Base-by-base conservation (phyloP, 2,888 invertebrate genomes). In the Dysmachus trigonus region DNA sequence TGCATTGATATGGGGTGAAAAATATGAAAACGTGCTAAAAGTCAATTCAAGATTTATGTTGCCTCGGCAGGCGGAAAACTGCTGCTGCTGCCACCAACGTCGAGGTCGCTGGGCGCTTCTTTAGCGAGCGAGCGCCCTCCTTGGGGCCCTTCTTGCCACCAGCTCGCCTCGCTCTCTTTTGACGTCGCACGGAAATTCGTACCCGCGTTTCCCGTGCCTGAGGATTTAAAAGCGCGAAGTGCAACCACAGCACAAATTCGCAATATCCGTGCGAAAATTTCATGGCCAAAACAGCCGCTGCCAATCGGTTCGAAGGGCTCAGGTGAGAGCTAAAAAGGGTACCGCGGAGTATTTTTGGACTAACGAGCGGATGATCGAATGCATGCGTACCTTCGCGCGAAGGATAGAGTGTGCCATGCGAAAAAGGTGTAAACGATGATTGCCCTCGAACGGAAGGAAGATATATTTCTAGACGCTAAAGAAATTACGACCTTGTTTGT, bases 11-110 rank as follows among this genome's bases (percentile, higher is more conserved):
- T 51, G 79, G 86, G 86, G 85, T 85, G 85, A 84, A 86, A 86
- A 86, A 86, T 79, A 86, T 86, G 82, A 84, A 83, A 87, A 86
- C 85, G 84, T 87, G 86, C 87, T 86, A 86, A 85, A 86, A 86
- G 86, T 86, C 86, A 81, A 83, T 83, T 74, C 62, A 85, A 85
- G 86, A 86, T 87, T 87, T 87, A 86, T 87, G 85, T 79, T 71
- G 41, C 71, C 31, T 85, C 74, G 62, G 62, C 76, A 77, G 85
- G 76, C 74, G 76, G 53, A 51, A 81, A 51, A 81, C 81, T 62
- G 62, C 62, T 38, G 76, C 62, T 38, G 27, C 53, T 27, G 62
- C 41, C 30, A 18, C 41, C 38, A 79, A 15, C 47, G 51, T 62
- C 62, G 62, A 62, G 62, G 62, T 62, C 62, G 62, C 1, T 7